These are phyloP conservation scores for Megaceryle torquata DNA, from an alignment of 2,113 vertebrate genomes.

Conservation along the genomic window DNA sequence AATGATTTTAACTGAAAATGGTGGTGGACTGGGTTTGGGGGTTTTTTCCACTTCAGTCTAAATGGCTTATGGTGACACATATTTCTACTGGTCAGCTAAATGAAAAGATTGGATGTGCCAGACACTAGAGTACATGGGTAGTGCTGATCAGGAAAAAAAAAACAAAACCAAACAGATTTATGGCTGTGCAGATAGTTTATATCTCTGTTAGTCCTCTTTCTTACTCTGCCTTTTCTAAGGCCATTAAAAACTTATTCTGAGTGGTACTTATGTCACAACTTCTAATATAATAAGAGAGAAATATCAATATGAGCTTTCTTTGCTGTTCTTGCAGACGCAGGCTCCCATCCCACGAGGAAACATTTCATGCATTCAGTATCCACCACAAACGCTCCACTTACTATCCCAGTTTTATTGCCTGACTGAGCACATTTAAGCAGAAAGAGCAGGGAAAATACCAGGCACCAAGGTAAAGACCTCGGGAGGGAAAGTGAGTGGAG, in stretches of 20 bases:
- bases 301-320: background rate
- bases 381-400: background rate
- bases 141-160: background rate
- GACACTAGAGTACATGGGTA: background rate
- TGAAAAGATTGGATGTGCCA: background rate
- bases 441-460: background rate
- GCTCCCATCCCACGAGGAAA: background rate
- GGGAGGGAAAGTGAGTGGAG: accelerated
- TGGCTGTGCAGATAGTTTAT: background rate
- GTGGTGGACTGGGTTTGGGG: too few species aligned
- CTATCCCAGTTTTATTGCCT: background rate
- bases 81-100: conserved; percentile 1
- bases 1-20: background rate
- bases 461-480: background rate
- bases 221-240: background rate
- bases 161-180: background rate
- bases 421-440: background rate
- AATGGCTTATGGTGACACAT: background rate
- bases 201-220: background rate
- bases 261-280: background rate
- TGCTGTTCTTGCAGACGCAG: background rate
- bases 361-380: background rate
- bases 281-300: background rate
- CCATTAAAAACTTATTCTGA: background rate
- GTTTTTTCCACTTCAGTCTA: background rate